phyloP scores from a whole-genome alignment of 2,113 vertebrate species.

The Jacana jacana region DNA sequence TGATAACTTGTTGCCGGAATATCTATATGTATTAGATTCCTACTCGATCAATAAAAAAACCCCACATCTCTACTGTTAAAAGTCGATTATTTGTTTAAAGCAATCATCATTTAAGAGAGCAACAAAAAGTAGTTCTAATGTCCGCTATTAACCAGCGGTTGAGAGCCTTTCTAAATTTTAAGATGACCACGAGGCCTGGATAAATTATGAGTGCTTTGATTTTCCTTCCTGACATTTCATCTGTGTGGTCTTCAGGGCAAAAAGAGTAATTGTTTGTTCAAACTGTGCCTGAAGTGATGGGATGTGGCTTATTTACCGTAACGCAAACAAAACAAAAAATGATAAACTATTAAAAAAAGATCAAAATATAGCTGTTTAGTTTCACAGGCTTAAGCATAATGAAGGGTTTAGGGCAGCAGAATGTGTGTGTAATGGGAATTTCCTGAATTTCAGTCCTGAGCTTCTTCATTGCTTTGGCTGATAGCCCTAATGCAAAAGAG shows the following conservation, averaged over 20 bases:
- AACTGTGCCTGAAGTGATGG: background rate
- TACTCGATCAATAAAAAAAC: background rate
- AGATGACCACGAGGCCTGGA: background rate
- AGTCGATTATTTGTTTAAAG: background rate
- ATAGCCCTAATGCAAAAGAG: background rate
- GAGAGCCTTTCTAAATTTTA: background rate
- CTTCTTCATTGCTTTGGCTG: background rate
- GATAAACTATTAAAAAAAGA: background rate
- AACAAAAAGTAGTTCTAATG: background rate
- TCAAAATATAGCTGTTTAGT: background rate
- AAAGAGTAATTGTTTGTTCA: background rate
- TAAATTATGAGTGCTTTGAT: background rate
- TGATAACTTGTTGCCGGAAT: background rate
- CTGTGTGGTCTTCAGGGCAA: background rate
- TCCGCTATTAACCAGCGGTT: background rate
- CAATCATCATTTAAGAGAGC: background rate
- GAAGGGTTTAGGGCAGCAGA: background rate
- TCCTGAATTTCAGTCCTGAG: background rate
- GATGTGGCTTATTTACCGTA: background rate
- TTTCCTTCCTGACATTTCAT: background rate
- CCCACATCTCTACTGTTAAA: background rate
- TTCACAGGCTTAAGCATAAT: background rate
- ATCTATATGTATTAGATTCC: background rate
- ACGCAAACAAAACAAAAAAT: background rate
- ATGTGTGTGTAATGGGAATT: background rate